A percentile compares a stretch with the other conserved stretches of the same genome.
phyloP scores from a whole-genome alignment of 2,113 vertebrate species.

The Cyphomyrus plagiostoma region DNA sequence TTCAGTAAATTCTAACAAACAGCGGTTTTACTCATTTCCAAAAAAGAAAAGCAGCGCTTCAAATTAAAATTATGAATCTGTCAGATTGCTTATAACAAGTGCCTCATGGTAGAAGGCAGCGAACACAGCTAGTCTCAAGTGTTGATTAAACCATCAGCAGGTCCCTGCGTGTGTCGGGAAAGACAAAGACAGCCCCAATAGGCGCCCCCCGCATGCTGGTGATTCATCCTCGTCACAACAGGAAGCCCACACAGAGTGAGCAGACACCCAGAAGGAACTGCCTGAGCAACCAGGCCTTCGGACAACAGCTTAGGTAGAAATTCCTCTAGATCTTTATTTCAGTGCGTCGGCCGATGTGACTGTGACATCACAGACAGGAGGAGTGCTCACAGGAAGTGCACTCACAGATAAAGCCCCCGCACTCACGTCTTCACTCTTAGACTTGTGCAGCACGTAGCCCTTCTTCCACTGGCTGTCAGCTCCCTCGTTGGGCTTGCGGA shows the following conservation, averaged over 20 bases:
- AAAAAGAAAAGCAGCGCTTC: not conserved
- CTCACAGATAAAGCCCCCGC: no score
- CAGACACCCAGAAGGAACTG: not conserved
- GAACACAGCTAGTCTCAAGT: constrained; percentile 44
- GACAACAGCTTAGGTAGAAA: not conserved
- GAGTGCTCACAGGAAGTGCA: no score
- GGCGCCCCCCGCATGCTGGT: not conserved
- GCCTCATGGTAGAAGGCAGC: constrained; percentile 47
- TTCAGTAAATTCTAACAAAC: not conserved
- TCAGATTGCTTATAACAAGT: not conserved
- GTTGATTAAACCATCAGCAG: constrained; percentile 57
- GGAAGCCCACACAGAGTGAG: not conserved
- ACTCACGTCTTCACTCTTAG: constrained; percentile 75
- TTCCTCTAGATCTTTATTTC: not conserved
- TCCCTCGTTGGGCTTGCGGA: constrained; percentile 78
- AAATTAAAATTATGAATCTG: not conserved
- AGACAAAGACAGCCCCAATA: not conserved
- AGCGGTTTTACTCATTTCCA: not conserved
- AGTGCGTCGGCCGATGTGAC: not conserved
- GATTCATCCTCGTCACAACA: not conserved
- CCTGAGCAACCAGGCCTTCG: not conserved
- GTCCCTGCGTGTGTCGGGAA: constrained; percentile 44
- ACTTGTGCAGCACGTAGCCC: constrained; percentile 77
- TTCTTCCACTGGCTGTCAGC: constrained; percentile 79
- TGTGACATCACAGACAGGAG: not conserved